Evolutionary conservation across 2,113 vertebrate genomes (phyloP).

Genomic region (Nothoprocta pentlandii): DNA sequence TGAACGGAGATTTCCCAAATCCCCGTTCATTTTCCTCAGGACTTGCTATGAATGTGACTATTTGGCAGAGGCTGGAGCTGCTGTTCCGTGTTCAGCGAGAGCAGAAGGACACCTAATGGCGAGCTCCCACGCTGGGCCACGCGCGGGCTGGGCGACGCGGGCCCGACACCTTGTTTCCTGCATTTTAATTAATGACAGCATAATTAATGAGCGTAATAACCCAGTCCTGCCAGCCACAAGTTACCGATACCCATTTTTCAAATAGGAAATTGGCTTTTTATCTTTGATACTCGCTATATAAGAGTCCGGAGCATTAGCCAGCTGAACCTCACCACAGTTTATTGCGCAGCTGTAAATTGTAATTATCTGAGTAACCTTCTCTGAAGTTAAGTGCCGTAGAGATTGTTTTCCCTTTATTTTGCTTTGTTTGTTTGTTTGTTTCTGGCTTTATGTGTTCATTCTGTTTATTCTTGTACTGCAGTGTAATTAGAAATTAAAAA

Average conservation of each 20-base stretch:
- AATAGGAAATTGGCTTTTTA: slow-evolving; percentile 53
- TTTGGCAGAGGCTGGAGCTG: background rate
- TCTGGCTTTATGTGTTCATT: slow-evolving; percentile 36
- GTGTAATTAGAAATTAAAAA: slow-evolving; percentile 65
- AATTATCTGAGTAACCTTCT: slow-evolving; percentile 65
- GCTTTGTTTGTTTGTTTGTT: slow-evolving; percentile 23
- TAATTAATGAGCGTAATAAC: background rate
- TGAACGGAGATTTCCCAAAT: background rate
- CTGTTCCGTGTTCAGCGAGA: accelerated
- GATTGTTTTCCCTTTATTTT: slow-evolving; percentile 52
- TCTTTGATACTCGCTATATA: slow-evolving; percentile 23
- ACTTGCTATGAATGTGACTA: accelerated
- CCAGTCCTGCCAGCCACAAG: background rate
- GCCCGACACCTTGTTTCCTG: accelerated
- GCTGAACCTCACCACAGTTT: slow-evolving; percentile 45
- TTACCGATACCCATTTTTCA: slow-evolving; percentile 45
- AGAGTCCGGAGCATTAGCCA: slow-evolving; percentile 49
- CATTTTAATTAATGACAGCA: accelerated
- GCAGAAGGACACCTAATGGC: accelerated
- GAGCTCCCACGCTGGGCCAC: background rate
- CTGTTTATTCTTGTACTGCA: slow-evolving; percentile 57
- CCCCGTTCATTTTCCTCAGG: background rate
- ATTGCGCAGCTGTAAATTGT: slow-evolving; percentile 53
- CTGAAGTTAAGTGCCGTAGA: slow-evolving; percentile 63
- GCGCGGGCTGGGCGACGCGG: background rate